Evolutionary conservation across 2,113 vertebrate genomes (phyloP), one percentile per base, ranked within the genome.

Genomic region (Prinia subflava): DNA sequence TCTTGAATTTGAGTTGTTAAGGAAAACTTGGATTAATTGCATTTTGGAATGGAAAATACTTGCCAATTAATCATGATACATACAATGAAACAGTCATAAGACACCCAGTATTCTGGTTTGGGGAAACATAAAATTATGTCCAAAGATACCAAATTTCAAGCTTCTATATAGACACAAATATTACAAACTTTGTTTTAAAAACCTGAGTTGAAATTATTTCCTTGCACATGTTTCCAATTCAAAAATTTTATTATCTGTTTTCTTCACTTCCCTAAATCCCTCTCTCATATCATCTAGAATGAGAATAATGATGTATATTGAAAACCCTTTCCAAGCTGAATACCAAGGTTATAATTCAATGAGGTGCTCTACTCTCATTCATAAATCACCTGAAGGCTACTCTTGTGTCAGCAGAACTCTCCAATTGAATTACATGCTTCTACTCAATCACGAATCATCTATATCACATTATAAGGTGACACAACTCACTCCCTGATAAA

Each of bases 351-450:
- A 33, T 71, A 91, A 94, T 96, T 95, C 92, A 94, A 79, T 83
- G 68, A 90, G 64, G 47, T 81, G 13, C 53, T 94, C 63, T 89
- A 10, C 64, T 96, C 84, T 80, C 71, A 53, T 92, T 94, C 82
- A 91, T 95, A 96, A 96, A 96, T 97, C 92, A 96, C 68, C 42
- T 37, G 42, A 91, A 96, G 52, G 75, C 64, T 94, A 64, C 33
- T 83, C 35, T 88, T 83, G 35, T 95, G 88, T 97, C 96, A 96
- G 86, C 94, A 95, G 88, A 96, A 88, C 75, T 81, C 71, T 83
- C 93, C 60, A 90, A 70, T 15, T 94, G 88, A 92, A 96, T 95
- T 95, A 87, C 52, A 74, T 69, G 64, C 44, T 73, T 95, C 88
- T 86, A 92, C 75, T 97, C 86, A 93, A 91, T 95, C 90, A 93